A percentile compares a stretch with the other conserved stretches of the same genome.
Conservation (phyloP, 2,113 vertebrate species). For the Neofelis nebulosa region DNA sequence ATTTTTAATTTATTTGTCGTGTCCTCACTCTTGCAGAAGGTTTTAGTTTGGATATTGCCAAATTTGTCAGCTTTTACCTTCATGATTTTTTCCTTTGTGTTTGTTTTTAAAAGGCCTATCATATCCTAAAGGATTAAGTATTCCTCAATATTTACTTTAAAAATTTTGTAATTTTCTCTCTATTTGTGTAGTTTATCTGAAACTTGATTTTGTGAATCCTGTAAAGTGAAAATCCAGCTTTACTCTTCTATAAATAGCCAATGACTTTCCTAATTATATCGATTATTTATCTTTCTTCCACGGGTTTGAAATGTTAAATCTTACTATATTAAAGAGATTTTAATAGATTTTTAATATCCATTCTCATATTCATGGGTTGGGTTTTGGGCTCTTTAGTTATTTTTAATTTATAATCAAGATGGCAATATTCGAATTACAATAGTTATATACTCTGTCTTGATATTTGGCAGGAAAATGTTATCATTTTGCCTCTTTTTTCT, state of each 20-base stretch:
- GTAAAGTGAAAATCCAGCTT: background rate
- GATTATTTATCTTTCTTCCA: background rate
- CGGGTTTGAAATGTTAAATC: background rate
- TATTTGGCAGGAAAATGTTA: background rate
- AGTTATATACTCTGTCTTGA: background rate
- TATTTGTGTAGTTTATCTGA: slow-evolving; percentile 25
- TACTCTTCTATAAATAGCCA: background rate
- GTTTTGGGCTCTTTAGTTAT: background rate
- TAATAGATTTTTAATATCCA: background rate
- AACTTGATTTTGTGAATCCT: slow-evolving; percentile 40
- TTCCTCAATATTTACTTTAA: background rate
- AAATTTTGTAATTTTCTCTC: background rate
- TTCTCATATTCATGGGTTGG: background rate
- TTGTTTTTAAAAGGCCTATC: background rate
- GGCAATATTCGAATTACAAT: background rate
- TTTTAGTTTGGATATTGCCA: background rate
- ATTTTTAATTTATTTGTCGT: background rate
- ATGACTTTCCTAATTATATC: background rate
- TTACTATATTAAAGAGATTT: background rate
- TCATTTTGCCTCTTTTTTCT: background rate
- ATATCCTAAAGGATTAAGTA: background rate
- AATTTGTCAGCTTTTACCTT: background rate
- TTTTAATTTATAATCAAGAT: slow-evolving; percentile 3
- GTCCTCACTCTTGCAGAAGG: background rate
- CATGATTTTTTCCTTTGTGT: background rate